Evolutionary conservation across 2,113 vertebrate species (phyloP).

Genomic region (Lagenorhynchus albirostris): DNA sequence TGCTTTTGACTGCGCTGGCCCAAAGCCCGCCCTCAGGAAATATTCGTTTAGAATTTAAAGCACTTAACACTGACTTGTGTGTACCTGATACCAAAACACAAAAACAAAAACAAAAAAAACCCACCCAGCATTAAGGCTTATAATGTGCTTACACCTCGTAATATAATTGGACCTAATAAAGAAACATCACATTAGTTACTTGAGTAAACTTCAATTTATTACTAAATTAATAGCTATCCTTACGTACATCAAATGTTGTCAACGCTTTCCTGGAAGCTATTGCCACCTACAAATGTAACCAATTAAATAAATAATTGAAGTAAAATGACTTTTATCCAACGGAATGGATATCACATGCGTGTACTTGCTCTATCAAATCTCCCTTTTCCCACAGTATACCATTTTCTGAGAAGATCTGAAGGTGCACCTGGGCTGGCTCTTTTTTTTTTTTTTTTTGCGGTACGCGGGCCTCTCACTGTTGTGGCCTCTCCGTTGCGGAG

Average conservation of each 20-base stretch:
- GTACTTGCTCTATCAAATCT: rapidly evolving
- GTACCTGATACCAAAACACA: not conserved
- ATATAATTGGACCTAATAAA: not conserved
- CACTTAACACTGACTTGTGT: not conserved
- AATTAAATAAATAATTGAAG: not conserved
- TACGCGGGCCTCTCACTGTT: too few species aligned
- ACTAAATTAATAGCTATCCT: not conserved
- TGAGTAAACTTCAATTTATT: not conserved
- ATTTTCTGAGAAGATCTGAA: not conserved
- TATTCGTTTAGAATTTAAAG: not conserved
- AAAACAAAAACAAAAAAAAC: not conserved
- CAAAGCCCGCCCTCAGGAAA: not conserved
- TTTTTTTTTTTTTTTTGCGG: too few species aligned
- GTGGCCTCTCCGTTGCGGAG: too few species aligned
- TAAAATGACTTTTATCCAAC: not conserved
- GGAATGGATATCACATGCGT: not conserved
- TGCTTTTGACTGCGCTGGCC: not conserved
- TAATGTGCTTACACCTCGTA: not conserved
- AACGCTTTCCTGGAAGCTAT: not conserved
- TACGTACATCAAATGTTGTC: not conserved
- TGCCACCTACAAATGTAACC: not conserved
- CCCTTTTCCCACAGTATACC: not conserved
- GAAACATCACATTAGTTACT: not conserved
- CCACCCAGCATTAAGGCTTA: not conserved
- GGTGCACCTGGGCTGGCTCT: not conserved